These are phyloP conservation scores for Orthonevra nobilis DNA, from an alignment of 2,888 invertebrate species.

Conservation along the genomic window DNA sequence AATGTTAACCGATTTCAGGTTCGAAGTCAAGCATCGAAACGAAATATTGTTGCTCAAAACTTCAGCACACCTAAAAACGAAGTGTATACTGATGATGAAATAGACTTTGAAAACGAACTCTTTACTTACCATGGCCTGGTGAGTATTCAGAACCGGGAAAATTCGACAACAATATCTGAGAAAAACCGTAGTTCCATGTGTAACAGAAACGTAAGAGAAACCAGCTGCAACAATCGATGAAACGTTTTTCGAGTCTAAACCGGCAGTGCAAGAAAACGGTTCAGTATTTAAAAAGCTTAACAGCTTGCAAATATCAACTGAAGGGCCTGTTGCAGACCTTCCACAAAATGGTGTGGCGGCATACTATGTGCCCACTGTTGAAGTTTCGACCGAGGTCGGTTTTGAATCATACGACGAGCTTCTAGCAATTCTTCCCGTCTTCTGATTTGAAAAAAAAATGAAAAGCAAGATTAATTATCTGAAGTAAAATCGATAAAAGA, in stretches of 20 bases:
- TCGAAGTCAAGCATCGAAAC: slow-evolving; percentile 3
- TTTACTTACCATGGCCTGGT: slow-evolving; percentile 7
- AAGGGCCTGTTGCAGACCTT: too few species aligned
- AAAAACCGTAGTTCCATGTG: not conserved
- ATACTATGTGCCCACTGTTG: slow-evolving; percentile 15
- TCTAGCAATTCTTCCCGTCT: slow-evolving; percentile 7
- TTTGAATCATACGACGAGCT: slow-evolving; percentile 35
- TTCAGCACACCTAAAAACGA: not conserved
- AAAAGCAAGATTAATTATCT: not conserved
- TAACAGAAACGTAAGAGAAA: not conserved
- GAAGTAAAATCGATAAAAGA: not conserved
- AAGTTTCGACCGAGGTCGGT: slow-evolving; percentile 30
- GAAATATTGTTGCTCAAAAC: not conserved
- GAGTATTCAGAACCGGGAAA: not conserved
- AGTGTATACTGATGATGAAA: not conserved
- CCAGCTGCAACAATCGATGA: not conserved
- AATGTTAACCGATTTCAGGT: slow-evolving; percentile 16
- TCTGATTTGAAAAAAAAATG: not conserved
- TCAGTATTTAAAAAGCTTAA: not conserved
- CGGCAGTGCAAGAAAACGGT: not conserved
- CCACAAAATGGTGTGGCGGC: not conserved
- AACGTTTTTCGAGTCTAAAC: not conserved
- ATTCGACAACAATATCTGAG: not conserved
- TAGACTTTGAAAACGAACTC: slow-evolving; percentile 20
- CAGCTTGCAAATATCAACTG: not conserved